Evolutionary conservation across 2,797 vertebrate species (phyloP), one percentile per base, ranked within the genome.

Genomic region (Myioborus melanocephalus): DNA sequence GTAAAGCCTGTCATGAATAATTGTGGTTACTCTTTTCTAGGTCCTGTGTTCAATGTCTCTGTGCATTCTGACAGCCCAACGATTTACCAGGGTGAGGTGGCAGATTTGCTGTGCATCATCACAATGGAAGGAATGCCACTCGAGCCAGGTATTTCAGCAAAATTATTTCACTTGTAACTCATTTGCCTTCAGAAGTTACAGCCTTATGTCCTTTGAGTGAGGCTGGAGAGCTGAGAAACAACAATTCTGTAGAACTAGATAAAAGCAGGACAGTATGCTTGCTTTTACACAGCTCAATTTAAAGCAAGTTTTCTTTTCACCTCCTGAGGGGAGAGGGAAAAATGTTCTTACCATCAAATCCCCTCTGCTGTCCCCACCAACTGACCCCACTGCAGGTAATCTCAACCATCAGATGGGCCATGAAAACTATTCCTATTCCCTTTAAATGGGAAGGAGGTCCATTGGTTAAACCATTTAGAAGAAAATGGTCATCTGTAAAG

Each of bases 41-140:
- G 98, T 92, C 99, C 99, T 5, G 94, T 98, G 44, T 99, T 99
- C 96, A 98, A 98, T 49, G 98, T 99, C 78, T 98, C 97, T 0
- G 98, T 99, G 95, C 96, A 97, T 39, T 99, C 98, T 2, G 98
- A 99, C 96, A 97, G 94, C 41, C 98, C 93, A 1, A 99, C 97
- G 0, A 96, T 99, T 90, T 98, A 98, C 97, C 98, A 98, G 46
- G 98, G 98, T 66, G 99, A 99, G 66, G 98, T 99, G 5, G 98
- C 98, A 92, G 99, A 98, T 87, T 94, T 99, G 95, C 98, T 98
- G 94, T 99, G 99, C 70, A 98, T 98, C 30, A 14, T 99, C 89
- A 97, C 98, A n/a, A 97, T 84, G 2, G 98, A 98, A 56, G 99
- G 98, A 92, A 97, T 98, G 26, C 96, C 97, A 0, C 97, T 98